Evolutionary conservation across 2,113 vertebrate genomes (phyloP).

Genomic region (Lipotes vexillifer): DNA sequence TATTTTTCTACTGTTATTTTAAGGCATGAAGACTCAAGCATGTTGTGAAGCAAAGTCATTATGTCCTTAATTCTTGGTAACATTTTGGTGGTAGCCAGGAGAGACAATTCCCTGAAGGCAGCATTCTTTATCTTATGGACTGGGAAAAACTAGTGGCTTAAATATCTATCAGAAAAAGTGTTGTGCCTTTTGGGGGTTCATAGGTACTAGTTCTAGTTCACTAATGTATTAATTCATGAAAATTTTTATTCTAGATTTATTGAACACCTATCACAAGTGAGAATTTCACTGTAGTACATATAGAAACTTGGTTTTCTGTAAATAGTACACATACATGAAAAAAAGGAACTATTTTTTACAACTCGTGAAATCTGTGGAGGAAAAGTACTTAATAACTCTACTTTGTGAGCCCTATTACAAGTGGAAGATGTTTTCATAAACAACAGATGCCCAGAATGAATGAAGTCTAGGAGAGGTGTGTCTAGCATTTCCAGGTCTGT

Average conservation of each 20-base stretch:
- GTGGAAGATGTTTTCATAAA: background rate
- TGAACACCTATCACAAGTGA: background rate
- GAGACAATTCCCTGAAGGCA: accelerated
- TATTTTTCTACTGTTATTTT: background rate
- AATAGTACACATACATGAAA: background rate
- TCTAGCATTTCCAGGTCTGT: background rate
- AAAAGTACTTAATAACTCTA: background rate
- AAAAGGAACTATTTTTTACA: background rate
- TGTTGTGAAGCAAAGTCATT: background rate
- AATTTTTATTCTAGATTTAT: background rate
- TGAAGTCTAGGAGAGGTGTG: background rate
- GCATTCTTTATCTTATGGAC: background rate
- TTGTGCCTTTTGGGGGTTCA: background rate
- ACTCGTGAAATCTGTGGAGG: background rate
- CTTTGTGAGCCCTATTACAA: background rate
- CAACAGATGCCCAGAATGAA: background rate
- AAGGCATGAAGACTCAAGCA: background rate
- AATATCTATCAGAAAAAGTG: background rate
- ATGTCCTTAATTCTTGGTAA: background rate
- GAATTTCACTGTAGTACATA: background rate
- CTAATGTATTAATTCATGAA: background rate
- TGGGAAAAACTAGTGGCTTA: background rate
- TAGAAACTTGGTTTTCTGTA: background rate
- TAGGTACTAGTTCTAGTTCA: background rate
- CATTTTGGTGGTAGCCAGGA: background rate